Evolutionary conservation across 1,140 invertebrate species (phyloP).

Genomic region (Parapsyche elsis): DNA sequence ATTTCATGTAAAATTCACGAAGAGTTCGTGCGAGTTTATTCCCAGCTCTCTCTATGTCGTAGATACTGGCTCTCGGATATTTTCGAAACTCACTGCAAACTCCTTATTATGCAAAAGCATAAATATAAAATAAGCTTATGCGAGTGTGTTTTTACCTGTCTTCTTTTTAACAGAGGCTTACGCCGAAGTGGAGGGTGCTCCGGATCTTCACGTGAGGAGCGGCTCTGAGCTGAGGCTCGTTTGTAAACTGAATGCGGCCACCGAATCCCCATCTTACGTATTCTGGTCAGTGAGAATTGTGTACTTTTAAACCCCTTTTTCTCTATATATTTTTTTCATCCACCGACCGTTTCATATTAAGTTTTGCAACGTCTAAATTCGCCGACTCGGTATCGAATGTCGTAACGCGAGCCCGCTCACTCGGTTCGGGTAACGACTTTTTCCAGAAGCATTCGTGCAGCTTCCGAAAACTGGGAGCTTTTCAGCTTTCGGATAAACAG

Average conservation of each 20-base stretch:
- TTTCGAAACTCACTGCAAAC: slow-evolving; percentile 16
- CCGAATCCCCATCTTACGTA: slow-evolving; percentile 80
- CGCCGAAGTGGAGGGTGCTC: slow-evolving; percentile 79
- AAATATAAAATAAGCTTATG: slow-evolving; percentile 22
- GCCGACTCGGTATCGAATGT: background rate
- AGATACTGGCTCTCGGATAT: background rate
- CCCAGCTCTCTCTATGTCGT: background rate
- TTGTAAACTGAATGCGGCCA: slow-evolving; percentile 77
- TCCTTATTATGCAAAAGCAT: slow-evolving; percentile 5
- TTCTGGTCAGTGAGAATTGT: slow-evolving; percentile 71
- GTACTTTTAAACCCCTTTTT: background rate
- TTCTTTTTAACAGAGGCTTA: slow-evolving; percentile 71
- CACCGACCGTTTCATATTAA: background rate
- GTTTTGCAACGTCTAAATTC: background rate
- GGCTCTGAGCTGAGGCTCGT: slow-evolving; percentile 78
- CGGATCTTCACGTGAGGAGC: slow-evolving; percentile 80
- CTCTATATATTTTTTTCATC: background rate
- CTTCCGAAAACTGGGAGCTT: background rate
- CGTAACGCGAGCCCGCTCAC: background rate
- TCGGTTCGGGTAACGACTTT: slow-evolving; percentile 3
- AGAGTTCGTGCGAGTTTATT: background rate
- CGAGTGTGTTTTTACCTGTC: background rate
- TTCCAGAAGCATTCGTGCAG: background rate
- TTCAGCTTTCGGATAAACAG: background rate
- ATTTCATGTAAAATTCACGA: slow-evolving; percentile 15